A percentile compares a stretch with the other conserved stretches of the same genome.
These are phyloP conservation scores for Hyalella azteca DNA, from an alignment of 2,888 invertebrate genomes.

Conservation along the genomic window DNA sequence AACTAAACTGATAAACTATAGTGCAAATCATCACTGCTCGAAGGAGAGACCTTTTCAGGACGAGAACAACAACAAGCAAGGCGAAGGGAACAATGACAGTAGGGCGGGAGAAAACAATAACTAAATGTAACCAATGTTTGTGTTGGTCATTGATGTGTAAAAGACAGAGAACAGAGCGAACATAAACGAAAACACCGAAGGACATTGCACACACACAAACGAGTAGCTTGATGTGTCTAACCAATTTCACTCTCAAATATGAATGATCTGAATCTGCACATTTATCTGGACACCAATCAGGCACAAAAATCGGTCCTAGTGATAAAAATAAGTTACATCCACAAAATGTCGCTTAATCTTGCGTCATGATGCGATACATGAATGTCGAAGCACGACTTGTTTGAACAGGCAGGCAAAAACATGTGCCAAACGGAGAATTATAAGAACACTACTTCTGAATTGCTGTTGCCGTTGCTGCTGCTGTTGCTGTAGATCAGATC, in stretches of 20 bases:
- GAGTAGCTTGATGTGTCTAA: slow-evolving; percentile 20
- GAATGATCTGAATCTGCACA: slow-evolving; percentile 20
- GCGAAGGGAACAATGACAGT: slow-evolving; percentile 37
- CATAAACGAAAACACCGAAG: slow-evolving; percentile 12
- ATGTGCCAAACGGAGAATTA: slow-evolving; percentile 27
- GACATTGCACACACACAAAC: not conserved
- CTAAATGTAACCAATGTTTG: not conserved
- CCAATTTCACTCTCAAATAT: slow-evolving; percentile 21
- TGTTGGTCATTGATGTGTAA: slow-evolving; percentile 1
- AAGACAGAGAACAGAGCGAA: not conserved
- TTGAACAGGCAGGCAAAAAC: slow-evolving; percentile 39
- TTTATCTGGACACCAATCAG: slow-evolving; percentile 25
- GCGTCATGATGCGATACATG: slow-evolving; percentile 35
- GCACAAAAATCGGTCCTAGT: slow-evolving; percentile 35
- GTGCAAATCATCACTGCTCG: not conserved
- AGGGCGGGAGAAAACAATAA: not conserved
- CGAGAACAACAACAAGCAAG: slow-evolving; percentile 36
- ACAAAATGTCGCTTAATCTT: slow-evolving; percentile 27
- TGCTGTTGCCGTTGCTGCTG: slow-evolving; percentile 33
- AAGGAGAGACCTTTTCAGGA: not conserved
- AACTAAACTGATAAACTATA: not conserved
- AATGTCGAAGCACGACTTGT: slow-evolving; percentile 38
- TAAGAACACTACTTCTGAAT: slow-evolving; percentile 30
- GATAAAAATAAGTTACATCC: slow-evolving; percentile 35
- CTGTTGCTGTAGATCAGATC: not conserved